These are phyloP conservation scores for Pseudomyrmex concolor DNA, from an alignment of 1,140 invertebrate species.

Conservation along the genomic window DNA sequence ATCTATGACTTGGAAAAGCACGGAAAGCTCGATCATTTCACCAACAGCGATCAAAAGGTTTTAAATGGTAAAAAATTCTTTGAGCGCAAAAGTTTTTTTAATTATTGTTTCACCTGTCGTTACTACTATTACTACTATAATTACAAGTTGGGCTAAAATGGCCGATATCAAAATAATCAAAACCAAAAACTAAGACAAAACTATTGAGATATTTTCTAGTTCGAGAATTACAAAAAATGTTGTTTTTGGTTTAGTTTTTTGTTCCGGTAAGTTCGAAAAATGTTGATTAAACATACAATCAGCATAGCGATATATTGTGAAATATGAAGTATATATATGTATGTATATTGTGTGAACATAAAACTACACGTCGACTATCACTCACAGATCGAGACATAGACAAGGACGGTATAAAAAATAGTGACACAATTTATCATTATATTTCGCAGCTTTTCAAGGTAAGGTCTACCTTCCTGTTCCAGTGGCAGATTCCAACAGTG, in stretches of 20 bases:
- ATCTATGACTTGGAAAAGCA: constrained; percentile 82
- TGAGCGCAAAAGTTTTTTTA: neutral
- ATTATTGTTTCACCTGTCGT: neutral
- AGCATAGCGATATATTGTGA: neutral
- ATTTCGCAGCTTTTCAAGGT: constrained; percentile 80
- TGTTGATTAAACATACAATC: neutral
- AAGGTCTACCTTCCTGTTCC: constrained; percentile 82
- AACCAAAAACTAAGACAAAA: no score
- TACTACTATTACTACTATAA: neutral
- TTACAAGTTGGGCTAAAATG: neutral
- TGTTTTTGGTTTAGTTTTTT: no score
- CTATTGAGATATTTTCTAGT: no score
- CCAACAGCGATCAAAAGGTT: constrained; percentile 76
- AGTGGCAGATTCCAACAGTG: constrained; percentile 77
- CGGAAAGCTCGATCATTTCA: constrained; percentile 79
- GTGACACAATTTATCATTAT: constrained; percentile 73
- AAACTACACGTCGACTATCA: constrained; percentile 41
- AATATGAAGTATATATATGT: neutral
- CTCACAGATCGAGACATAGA: constrained; percentile 64
- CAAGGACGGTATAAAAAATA: constrained; percentile 64
- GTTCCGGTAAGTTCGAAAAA: neutral
- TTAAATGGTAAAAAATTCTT: constrained; percentile 75
- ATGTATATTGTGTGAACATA: neutral
- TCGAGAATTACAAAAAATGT: no score
- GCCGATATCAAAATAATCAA: neutral